phyloP scores from a whole-genome alignment of 2,797 vertebrate genomes.

The Cyclura pinguis region DNA sequence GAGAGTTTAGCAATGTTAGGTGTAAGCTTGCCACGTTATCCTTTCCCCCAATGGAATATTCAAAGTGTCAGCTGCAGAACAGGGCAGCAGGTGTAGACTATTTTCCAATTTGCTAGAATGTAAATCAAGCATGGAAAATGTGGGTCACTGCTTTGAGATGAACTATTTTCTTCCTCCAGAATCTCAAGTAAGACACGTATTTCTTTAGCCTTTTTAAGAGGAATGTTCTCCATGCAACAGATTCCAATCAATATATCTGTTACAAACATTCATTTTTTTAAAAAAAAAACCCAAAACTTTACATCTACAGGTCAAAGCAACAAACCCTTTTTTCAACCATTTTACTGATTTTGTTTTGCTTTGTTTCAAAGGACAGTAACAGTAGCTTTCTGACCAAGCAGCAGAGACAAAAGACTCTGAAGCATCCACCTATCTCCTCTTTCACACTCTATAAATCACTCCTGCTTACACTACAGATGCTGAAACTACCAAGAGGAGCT shows the following conservation, averaged over 20 bases:
- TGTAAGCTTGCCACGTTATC: neutral
- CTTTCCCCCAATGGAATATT: neutral
- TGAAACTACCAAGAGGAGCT: conserved; percentile 28
- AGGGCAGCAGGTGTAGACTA: neutral
- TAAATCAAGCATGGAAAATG: conserved; percentile 26
- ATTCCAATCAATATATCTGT: neutral
- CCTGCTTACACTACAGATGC: conserved; percentile 19
- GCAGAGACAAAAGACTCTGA: conserved; percentile 29
- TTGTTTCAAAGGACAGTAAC: neutral
- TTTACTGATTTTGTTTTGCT: conserved; percentile 15
- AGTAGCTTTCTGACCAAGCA: conserved; percentile 23
- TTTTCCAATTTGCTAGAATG: conserved; percentile 18
- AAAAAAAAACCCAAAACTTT: no score
- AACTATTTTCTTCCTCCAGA: conserved; percentile 6
- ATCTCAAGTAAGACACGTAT: conserved; percentile 16
- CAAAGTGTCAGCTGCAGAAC: neutral
- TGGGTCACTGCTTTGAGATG: conserved; percentile 19
- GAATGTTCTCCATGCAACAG: conserved; percentile 20
- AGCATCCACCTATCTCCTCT: conserved; percentile 7
- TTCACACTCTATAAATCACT: conserved; percentile 29
- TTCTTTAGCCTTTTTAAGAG: conserved; percentile 36
- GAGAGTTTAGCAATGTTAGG: neutral
- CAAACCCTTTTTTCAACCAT: neutral
- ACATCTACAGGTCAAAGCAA: conserved; percentile 5
- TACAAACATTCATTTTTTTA: neutral